Base-by-base conservation (phyloP, 1,140 invertebrate species). In the Drosophila eugracilis region DNA sequence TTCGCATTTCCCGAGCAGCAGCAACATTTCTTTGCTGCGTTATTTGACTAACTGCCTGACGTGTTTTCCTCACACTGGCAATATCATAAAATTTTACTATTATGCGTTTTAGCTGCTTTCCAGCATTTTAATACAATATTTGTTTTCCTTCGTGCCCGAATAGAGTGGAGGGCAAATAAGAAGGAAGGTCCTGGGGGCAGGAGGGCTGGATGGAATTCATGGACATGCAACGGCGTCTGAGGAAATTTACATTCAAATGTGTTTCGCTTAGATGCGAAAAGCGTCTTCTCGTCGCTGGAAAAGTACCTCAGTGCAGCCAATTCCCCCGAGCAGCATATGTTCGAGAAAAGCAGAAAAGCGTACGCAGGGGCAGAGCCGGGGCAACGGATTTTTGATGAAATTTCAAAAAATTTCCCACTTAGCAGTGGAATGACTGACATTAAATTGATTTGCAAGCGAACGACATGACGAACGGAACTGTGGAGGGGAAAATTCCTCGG, bases 71-170 rank as follows among this genome's bases (percentile, higher is more conserved):
- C 83, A 86, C 80, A 77, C 71, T 74, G 85, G 89, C 66, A 80
- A 89, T 91, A 91, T 89, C 89, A 86, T 91, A 91, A 91, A 91
- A 91, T 91, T 91, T 90, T 90, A 91, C 85, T 90, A 86, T 91
- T 89, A 91, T 91, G 89, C 85, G 89, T 80, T 91, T 90, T 86
- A 89, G 88, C 81, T 91, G 89, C 85, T 85, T 84, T 90, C 89
- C 70, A 91, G 89, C 89, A 91, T 91, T 91, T 91, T 91, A 91
- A 91, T 91, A 90, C 81, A 88, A 88, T 83, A 88, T 88, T 89
- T 88, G 75, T 78, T 86, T 83, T 65, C 39, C 62, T 62, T 50
- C 71, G 22, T 53, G 57, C 42, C 32, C 45, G 75, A 36, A 30
- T 39, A 72, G 52, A 67, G 75, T 54, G 50, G 78, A 75, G 80